phyloP scores from a whole-genome alignment of 2,113 vertebrate genomes.

The Megatriorchis doriae region DNA sequence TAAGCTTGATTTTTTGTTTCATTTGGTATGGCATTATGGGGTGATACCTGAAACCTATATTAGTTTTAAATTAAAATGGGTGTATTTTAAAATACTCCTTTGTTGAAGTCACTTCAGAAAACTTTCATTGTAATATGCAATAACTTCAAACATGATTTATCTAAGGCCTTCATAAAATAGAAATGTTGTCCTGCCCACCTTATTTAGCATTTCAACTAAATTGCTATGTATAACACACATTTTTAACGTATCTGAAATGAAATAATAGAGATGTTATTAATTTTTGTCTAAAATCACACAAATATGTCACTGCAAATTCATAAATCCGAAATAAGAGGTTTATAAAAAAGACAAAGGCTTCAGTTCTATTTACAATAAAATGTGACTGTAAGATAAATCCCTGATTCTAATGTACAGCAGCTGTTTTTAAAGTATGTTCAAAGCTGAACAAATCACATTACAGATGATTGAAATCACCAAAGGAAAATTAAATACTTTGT shows the following conservation, averaged over 20 bases:
- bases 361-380: neutral
- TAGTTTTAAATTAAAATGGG: neutral
- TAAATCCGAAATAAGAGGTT: neutral
- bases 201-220: neutral
- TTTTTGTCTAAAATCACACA: neutral
- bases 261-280: neutral
- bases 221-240: neutral
- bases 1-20: neutral
- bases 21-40: neutral
- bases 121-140: neutral
- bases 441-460: neutral
- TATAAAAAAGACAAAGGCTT: neutral
- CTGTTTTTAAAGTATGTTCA: neutral
- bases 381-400: neutral
- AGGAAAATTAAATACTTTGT: neutral
- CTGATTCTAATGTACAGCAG: neutral
- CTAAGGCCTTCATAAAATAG: neutral
- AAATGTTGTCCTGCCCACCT: neutral
- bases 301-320: neutral
- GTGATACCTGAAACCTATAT: neutral
- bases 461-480: neutral
- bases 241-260: neutral
- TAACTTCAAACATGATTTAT: neutral
- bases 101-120: neutral
- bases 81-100: neutral